Evolutionary conservation across 1,140 invertebrate genomes (phyloP), one percentile per base, ranked within the genome.

Genomic region (Cydia pomonella): DNA sequence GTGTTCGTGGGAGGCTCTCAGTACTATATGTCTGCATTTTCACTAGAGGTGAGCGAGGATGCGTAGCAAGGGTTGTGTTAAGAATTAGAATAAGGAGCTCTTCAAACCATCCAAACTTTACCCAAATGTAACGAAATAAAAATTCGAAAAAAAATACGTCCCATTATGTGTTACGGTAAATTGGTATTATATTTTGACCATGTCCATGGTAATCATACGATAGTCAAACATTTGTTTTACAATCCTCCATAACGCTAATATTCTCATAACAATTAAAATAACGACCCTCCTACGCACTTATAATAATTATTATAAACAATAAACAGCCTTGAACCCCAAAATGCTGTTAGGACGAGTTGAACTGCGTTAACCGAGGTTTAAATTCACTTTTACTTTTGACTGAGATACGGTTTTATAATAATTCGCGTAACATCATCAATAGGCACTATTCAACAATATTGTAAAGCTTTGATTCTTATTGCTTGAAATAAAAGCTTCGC

Each of bases 301-400:
- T 59, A 12, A 59, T 23, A 21, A 59, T 59, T 59, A 12, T 59
- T 23, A n/a, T 50, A 59, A 23, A 59, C 53, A 59, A 59, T 59
- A 59, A 21, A 59, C 10, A 59, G 21, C 53, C 53, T 59, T 59
- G 53, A 59, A 59, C 53, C 53, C 53, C 53, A 12, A 59, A 53
- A 59, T 23, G 23, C 53, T 21, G 53, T 59, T 23, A 23, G 9
- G 53, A 10, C 53, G 2, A 23, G 53, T 59, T 21, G 53, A 59
- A 59, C 53, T 3, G 5, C 6, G 5, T 23, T 59, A 59, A 23
- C 53, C 3, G 53, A 59, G 53, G 7, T 3, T 59, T 59, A 59
- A 23, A 2, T 23, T 21, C 21, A 59, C 53, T 59, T 59, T 59
- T 59, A 59, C 21, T 59, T 59, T 59, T 59, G 6, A 59, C 9